Conservation (phyloP, 2,113 vertebrate species). For the Phalacrocorax brasilianus region DNA sequence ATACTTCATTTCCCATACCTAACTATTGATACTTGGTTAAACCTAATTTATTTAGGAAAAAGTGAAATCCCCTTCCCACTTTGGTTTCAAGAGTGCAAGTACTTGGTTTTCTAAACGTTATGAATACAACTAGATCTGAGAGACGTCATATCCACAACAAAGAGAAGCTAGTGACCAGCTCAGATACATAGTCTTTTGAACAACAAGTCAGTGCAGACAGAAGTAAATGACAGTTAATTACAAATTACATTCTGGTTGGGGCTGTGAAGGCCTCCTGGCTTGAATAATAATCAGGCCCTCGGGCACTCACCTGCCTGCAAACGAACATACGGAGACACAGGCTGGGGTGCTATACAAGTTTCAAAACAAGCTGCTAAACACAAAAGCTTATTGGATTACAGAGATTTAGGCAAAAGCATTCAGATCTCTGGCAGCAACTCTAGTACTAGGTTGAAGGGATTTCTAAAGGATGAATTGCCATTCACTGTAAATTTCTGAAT, state of each 20-base stretch:
- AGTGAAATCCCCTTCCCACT: slow-evolving; percentile 39
- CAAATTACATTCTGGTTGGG: slow-evolving; percentile 83
- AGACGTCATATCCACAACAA: slow-evolving; percentile 75
- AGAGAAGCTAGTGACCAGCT: slow-evolving; percentile 75
- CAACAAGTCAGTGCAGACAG: slow-evolving; percentile 80
- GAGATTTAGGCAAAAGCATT: slow-evolving; percentile 79
- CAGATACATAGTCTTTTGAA: slow-evolving; percentile 76
- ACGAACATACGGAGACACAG: slow-evolving; percentile 72
- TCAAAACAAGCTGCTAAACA: slow-evolving; percentile 85
- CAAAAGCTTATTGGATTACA: slow-evolving; percentile 89
- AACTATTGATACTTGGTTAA: slow-evolving; percentile 29
- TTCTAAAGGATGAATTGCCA: slow-evolving; percentile 45
- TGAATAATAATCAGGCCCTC: slow-evolving; percentile 82
- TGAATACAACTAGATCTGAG: slow-evolving; percentile 68
- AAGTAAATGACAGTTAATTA: slow-evolving; percentile 89
- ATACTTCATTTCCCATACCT: slow-evolving; percentile 19
- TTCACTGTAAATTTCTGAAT: slow-evolving; percentile 48
- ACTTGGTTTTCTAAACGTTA: slow-evolving; percentile 44
- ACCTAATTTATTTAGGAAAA: slow-evolving; percentile 53
- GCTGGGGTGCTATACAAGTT: slow-evolving; percentile 78
- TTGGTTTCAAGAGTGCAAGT: slow-evolving; percentile 53
- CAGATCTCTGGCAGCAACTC: slow-evolving; percentile 72
- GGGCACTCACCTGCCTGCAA: slow-evolving; percentile 85
- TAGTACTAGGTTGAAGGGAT: slow-evolving; percentile 57
- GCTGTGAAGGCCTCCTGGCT: slow-evolving; percentile 74